Conservation (phyloP, 2,113 vertebrate species). For the Gobius niger region DNA sequence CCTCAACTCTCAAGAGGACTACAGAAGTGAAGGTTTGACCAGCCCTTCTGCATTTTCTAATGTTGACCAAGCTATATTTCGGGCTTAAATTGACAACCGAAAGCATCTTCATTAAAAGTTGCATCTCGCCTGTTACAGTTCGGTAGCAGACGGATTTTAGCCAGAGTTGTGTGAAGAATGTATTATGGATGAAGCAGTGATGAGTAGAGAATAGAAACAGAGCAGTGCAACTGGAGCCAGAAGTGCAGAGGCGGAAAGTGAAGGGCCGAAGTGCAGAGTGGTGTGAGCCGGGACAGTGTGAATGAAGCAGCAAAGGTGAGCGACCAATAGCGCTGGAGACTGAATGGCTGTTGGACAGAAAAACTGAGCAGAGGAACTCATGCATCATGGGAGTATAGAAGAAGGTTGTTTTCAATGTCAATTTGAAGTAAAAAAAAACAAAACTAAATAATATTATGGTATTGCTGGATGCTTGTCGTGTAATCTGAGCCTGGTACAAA, state of each 20-base stretch:
- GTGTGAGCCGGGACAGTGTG: not conserved
- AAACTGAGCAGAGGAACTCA: not conserved
- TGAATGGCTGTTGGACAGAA: not conserved
- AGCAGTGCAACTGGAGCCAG: not conserved
- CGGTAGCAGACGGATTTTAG: not conserved
- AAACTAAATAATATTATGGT: not conserved
- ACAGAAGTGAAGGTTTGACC: conserved; percentile 85
- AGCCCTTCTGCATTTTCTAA: not conserved
- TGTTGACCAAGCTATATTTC: not conserved
- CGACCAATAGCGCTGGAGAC: not conserved
- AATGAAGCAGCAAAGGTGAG: not conserved
- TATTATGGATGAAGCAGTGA: conserved; percentile 4
- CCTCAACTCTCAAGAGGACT: conserved; percentile 83
- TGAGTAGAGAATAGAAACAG: conserved; percentile 6
- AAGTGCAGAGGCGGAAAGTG: not conserved
- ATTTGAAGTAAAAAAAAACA: not conserved
- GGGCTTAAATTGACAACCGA: not conserved
- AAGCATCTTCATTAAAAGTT: conserved; percentile 5
- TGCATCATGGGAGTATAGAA: not conserved
- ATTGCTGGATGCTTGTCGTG: not conserved
- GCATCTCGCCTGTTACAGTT: not conserved
- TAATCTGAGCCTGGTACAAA: not conserved
- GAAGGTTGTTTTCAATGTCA: not conserved
- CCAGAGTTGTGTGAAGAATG: conserved; percentile 3
- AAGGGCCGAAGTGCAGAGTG: not conserved